Evolutionary conservation across 2,797 vertebrate species (phyloP), one percentile per base, ranked within the genome.

Genomic region (Botia almorhae): DNA sequence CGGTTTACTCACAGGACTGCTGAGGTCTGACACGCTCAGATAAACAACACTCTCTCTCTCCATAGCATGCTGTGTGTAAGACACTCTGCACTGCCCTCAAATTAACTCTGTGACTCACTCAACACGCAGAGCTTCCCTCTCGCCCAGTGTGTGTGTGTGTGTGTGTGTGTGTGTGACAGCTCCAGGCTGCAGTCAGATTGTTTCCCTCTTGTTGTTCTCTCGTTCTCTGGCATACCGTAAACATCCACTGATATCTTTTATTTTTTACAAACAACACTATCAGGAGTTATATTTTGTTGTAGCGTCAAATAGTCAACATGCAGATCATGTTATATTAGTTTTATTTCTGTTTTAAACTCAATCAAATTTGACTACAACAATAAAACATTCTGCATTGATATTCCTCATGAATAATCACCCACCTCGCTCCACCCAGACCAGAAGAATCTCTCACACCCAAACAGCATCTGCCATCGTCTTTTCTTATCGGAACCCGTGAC

Each of bases 91-190:
- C 71, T 61, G 60, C 36, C 75, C 79, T 68, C 70, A 69, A 78
- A 29, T 81, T 74, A 76, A 69, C 61, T 71, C 76, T 29, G 43
- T 82, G 74, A 78, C 76, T 82, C 82, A 78, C 13, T 0, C 26
- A 58, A 29, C 61, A 67, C 56, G 10, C 60, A 21, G 33, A 16
- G 58, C 43, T 33, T 72, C 33, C 68, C 21, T 33, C 29, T 2
- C 29, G 1, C 29, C 29, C 4, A 2, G 29, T 29, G 29, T 29
- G 29, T 50, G 26, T 51, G 11, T 71, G 17, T 71, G 33, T 78
- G 6, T 14, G 11, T 75, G 10, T 26, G 8, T 80, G 11, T 72
- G 68, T 80, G 23, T 71, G 64, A 56, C 72, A 43, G 67, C 72
- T 81, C 55, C 16, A 58, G 70, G 55, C 73, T 56, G n/a, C 56